Percentiles rank a stretch among this genome's conserved stretches.
Evolutionary conservation across 2,797 vertebrate species (phyloP).

Genomic region (Cirrhinus mrigala): DNA sequence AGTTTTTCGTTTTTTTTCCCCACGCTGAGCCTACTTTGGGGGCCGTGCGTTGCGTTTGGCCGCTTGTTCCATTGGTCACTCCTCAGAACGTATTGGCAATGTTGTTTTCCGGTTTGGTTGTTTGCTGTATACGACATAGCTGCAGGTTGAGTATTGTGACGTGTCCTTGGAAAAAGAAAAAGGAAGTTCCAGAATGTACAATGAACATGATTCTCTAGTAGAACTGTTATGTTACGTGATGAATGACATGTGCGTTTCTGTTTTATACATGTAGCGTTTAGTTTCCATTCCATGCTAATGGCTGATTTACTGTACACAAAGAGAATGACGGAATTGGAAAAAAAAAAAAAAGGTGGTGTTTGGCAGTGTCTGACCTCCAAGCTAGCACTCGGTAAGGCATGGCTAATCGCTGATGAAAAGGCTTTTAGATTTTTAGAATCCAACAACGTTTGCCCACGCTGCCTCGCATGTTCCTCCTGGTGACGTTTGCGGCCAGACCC

Average conservation of each 20-base stretch:
- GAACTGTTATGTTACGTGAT: constrained; percentile 25
- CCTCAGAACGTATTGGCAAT: constrained; percentile 71
- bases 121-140: constrained; percentile 70
- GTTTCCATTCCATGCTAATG: constrained; percentile 62
- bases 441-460: constrained; percentile 59
- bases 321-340: constrained; percentile 52
- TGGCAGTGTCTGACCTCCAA: constrained; percentile 83
- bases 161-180: constrained; percentile 47
- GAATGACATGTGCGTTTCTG: constrained; percentile 36
- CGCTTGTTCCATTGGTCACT: constrained; percentile 64
- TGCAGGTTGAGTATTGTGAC: constrained; percentile 58
- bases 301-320: constrained; percentile 71
- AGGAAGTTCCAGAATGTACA: constrained; percentile 29
- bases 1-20: background rate
- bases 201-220: constrained; percentile 24
- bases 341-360: constrained; percentile 66
- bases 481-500: constrained; percentile 43
- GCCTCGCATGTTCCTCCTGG: constrained; percentile 37
- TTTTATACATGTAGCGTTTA: constrained; percentile 58
- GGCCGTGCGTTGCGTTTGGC: constrained; percentile 66
- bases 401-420: constrained; percentile 78
- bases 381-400: constrained; percentile 81
- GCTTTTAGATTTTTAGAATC: constrained; percentile 62
- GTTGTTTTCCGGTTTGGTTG: constrained; percentile 71
- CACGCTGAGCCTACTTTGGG: constrained; percentile 69